Percentiles rank a stretch among this genome's conserved stretches.
Evolutionary conservation across 2,113 vertebrate species (phyloP).

Genomic region (Anser brachyrhynchus): DNA sequence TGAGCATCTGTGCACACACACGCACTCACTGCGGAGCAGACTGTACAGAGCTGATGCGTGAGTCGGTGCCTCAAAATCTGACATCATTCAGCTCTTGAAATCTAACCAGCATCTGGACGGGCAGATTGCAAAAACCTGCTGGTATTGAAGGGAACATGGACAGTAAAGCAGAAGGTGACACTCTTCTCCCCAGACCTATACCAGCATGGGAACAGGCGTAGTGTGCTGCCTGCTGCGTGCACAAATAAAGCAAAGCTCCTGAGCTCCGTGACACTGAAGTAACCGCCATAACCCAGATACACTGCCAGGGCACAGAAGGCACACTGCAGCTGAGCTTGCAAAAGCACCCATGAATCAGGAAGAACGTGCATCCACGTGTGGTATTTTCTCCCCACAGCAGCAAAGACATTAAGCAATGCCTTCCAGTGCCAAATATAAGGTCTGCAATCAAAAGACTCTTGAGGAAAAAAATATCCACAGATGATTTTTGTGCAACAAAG

Average conservation of each 20-base stretch:
- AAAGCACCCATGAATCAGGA: too few species aligned
- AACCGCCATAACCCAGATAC: background rate
- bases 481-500: background rate
- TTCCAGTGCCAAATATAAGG: background rate
- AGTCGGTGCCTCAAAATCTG: background rate
- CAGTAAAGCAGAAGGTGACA: background rate
- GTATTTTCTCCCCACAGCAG: background rate
- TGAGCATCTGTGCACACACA: background rate
- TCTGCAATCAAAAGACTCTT: background rate
- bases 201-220: background rate
- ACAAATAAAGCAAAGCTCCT: background rate
- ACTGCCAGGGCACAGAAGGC: background rate
- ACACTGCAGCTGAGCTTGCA: too few species aligned
- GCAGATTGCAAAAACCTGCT: background rate
- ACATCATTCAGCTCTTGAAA: too few species aligned
- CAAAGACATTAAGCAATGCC: background rate
- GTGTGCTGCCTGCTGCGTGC: background rate
- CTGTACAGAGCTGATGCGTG: background rate
- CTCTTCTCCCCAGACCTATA: background rate
- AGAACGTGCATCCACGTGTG: accelerated
- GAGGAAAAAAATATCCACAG: background rate
- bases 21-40: background rate
- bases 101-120: background rate
- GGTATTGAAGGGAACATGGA: background rate
- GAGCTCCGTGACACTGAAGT: background rate